Evolutionary conservation across 2,888 invertebrate genomes (phyloP).

Genomic region (Conomelus anceps): DNA sequence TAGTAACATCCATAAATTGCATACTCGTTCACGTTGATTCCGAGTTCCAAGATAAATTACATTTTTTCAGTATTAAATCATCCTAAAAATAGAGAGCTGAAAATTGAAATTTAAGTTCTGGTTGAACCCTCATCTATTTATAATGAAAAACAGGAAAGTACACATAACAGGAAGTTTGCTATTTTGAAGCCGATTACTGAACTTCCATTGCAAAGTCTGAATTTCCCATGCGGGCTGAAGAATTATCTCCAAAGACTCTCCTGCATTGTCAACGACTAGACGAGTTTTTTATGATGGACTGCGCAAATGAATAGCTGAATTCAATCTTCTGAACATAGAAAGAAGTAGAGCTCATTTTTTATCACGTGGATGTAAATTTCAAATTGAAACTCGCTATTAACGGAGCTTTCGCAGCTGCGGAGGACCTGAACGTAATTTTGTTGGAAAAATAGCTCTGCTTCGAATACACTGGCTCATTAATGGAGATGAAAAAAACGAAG

Average conservation of each 20-base stretch:
- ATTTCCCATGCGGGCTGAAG: neutral
- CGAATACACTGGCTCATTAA: neutral
- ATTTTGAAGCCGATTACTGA: neutral
- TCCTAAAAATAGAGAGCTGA: no score
- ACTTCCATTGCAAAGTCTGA: neutral
- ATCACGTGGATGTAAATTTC: neutral
- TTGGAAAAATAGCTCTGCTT: neutral
- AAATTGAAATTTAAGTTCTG: no score
- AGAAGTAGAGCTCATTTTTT: neutral
- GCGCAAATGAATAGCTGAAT: neutral
- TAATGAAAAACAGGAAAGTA: neutral
- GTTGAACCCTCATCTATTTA: no score
- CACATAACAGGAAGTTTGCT: neutral
- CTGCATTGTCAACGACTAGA: neutral
- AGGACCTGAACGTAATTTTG: neutral
- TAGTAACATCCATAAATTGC: no score
- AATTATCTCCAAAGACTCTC: neutral
- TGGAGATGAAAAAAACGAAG: neutral
- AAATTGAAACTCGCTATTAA: neutral
- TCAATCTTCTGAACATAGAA: neutral
- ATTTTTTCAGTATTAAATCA: no score
- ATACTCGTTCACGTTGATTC: no score
- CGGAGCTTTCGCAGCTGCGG: neutral
- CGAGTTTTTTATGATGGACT: neutral
- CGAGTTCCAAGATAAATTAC: no score